These are phyloP conservation scores for Columba livia DNA, from an alignment of 2,113 vertebrate genomes.

Conservation along the genomic window DNA sequence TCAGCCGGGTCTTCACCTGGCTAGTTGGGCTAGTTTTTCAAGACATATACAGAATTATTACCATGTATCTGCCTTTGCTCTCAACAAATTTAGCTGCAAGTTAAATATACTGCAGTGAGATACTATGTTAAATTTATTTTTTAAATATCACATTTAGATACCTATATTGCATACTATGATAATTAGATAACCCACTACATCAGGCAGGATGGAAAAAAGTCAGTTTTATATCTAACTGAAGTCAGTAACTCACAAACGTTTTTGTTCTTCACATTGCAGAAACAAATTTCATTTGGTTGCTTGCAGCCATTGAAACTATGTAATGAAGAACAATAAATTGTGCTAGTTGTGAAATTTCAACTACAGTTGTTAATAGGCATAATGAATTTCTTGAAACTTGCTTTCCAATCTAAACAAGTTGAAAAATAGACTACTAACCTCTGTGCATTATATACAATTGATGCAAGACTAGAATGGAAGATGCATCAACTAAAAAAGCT, in stretches of 20 bases:
- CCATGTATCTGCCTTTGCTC: neutral
- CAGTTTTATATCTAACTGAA: neutral
- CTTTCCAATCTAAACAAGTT: neutral
- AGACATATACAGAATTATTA: neutral
- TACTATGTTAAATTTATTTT: neutral
- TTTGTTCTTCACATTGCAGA: neutral
- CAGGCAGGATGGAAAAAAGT: neutral
- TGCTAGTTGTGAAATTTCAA: neutral
- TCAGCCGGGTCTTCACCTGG: neutral
- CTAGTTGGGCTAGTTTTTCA: neutral
- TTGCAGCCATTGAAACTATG: neutral
- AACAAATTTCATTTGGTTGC: neutral
- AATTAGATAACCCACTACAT: neutral
- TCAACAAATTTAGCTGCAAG: neutral
- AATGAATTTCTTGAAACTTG: neutral
- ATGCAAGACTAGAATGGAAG: slow-evolving; percentile 24
- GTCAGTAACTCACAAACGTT: neutral
- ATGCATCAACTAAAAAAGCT: slow-evolving; percentile 18
- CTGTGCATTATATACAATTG: slow-evolving; percentile 10
- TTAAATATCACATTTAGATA: neutral
- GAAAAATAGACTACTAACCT: slow-evolving; percentile 53
- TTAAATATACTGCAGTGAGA: neutral
- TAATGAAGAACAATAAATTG: neutral
- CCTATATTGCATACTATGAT: neutral
- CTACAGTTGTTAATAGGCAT: neutral